These are phyloP conservation scores for Phalanger gymnotis DNA, from an alignment of 2,797 vertebrate genomes.

Conservation along the genomic window DNA sequence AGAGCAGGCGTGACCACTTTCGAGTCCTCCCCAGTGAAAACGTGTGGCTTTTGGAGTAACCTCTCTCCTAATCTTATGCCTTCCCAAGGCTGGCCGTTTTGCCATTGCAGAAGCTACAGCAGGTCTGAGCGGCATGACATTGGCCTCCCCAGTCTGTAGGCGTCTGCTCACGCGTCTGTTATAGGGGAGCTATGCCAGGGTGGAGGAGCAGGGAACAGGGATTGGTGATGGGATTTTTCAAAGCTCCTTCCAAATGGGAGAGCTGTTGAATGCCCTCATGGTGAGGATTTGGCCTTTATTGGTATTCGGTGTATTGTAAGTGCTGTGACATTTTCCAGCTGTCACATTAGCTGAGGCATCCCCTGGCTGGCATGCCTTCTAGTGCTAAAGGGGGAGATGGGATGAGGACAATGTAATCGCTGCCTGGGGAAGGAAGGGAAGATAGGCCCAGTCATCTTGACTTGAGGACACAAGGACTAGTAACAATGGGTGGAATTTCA, in stretches of 20 bases:
- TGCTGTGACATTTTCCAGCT: background rate
- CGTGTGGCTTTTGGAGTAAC: background rate
- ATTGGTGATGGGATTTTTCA: background rate
- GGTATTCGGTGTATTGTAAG: background rate
- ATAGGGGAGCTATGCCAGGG: background rate
- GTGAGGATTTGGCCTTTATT: background rate
- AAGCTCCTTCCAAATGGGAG: conserved; percentile 2
- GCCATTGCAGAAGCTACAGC: conserved; percentile 3
- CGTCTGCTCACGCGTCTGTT: conserved; percentile 17
- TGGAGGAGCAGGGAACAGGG: conserved; percentile 2
- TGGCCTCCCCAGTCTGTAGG: background rate
- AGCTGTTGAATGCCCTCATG: background rate
- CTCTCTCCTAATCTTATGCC: background rate
- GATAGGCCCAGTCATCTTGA: background rate
- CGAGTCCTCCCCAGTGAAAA: background rate
- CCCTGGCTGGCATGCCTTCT: background rate
- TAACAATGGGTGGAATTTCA: background rate
- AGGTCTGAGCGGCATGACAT: background rate
- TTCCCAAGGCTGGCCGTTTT: background rate
- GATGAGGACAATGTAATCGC: background rate
- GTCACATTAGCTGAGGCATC: background rate
- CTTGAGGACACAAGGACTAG: background rate
- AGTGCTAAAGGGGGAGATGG: background rate
- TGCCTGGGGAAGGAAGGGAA: background rate
- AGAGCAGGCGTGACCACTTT: background rate